Evolutionary conservation across 2,113 vertebrate species (phyloP).

Genomic region (Phaetusa simplex): DNA sequence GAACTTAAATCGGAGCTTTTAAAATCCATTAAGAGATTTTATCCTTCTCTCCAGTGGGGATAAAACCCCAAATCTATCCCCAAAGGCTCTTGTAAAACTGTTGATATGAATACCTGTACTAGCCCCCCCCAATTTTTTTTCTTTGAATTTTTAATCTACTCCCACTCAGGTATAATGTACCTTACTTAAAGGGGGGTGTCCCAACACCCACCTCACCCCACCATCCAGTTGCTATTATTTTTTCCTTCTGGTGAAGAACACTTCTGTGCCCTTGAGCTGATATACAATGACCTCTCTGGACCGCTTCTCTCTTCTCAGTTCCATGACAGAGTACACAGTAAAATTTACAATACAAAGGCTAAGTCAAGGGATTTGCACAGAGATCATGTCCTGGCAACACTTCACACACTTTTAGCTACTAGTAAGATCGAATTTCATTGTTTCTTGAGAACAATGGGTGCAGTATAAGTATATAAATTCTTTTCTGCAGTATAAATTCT

Average conservation of each 20-base stretch:
- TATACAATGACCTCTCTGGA: neutral
- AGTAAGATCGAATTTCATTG: neutral
- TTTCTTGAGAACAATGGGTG: neutral
- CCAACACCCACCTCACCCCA: neutral
- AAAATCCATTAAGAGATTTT: neutral
- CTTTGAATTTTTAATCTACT: neutral
- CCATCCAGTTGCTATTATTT: neutral
- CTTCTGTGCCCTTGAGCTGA: neutral
- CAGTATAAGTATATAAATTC: neutral
- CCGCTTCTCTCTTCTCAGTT: neutral
- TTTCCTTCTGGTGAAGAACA: neutral
- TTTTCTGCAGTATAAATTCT: neutral
- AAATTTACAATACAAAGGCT: neutral
- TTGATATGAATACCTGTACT: neutral
- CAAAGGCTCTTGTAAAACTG: neutral
- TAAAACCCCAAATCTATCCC: neutral
- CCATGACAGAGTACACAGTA: neutral
- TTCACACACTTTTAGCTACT: neutral
- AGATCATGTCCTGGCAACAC: neutral
- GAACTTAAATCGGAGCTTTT: neutral
- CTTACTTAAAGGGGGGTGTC: neutral
- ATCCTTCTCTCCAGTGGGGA: neutral
- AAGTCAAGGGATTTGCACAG: neutral
- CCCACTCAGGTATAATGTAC: neutral
- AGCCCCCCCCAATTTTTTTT: accelerated